phyloP scores from a whole-genome alignment of 2,888 invertebrate species.

The Aporophyla lueneburgensis region DNA sequence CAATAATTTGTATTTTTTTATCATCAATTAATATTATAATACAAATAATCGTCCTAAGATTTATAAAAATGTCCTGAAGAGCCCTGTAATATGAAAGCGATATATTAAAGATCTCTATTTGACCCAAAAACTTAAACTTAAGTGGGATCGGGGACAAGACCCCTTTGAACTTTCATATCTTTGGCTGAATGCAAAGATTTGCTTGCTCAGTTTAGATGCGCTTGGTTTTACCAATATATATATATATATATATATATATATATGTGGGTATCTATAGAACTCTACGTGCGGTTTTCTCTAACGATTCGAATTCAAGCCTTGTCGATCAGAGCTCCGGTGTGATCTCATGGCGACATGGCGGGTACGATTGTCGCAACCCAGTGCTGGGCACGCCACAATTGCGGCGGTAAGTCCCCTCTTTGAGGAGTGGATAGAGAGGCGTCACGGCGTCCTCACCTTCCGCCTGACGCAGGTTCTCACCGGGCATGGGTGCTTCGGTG shows the following conservation, averaged over 20 bases:
- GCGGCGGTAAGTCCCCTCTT: too few species aligned
- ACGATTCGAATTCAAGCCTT: conserved; percentile 1
- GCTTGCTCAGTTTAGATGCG: conserved; percentile 77
- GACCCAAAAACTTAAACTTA: conserved; percentile 71
- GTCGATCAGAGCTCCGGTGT: too few species aligned
- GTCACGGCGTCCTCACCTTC: too few species aligned
- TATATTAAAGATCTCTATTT: conserved; percentile 24
- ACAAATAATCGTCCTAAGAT: not conserved
- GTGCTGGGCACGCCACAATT: too few species aligned
- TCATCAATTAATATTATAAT: not conserved
- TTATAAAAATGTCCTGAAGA: not conserved
- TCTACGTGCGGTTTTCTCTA: not conserved
- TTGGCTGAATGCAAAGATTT: conserved; percentile 81
- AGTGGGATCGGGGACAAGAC: conserved; percentile 72
- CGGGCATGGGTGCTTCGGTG: too few species aligned
- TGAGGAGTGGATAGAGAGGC: too few species aligned
- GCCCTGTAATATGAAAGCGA: not conserved
- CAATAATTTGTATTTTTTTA: too few species aligned
- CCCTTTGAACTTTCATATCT: conserved; percentile 80
- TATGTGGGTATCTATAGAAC: not conserved
- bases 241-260: too few species aligned
- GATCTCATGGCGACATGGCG: too few species aligned
- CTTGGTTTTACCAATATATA: conserved; percentile 36
- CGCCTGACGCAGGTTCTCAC: too few species aligned
- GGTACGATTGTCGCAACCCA: too few species aligned